Evolutionary conservation across 2,113 vertebrate species (phyloP).

Genomic region (Macquaria australasica): DNA sequence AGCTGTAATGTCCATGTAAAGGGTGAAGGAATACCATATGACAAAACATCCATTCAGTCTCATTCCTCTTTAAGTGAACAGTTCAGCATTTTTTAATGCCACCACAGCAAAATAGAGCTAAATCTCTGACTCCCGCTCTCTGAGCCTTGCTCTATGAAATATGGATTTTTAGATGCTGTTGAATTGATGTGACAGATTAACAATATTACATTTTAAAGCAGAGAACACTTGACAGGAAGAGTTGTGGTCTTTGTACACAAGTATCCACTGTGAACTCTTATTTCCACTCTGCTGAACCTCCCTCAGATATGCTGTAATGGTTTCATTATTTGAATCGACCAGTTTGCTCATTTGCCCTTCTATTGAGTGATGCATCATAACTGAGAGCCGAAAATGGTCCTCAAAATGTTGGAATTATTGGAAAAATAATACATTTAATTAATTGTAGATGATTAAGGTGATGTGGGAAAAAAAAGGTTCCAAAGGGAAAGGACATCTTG

Average conservation of each 20-base stretch:
- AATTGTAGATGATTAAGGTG: neutral
- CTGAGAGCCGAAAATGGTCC: neutral
- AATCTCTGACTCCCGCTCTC: slow-evolving; percentile 37
- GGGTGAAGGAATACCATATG: slow-evolving; percentile 47
- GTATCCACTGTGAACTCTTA: slow-evolving; percentile 36
- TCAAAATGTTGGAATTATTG: neutral
- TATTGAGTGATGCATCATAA: neutral
- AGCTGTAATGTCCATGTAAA: slow-evolving; percentile 42
- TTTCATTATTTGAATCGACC: slow-evolving; percentile 14
- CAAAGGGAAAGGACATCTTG: neutral
- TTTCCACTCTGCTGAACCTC: slow-evolving; percentile 23
- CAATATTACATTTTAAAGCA: slow-evolving; percentile 57
- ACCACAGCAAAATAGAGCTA: slow-evolving; percentile 59
- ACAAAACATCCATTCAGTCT: slow-evolving; percentile 42
- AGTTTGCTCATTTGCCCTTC: slow-evolving; percentile 18
- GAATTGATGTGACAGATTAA: slow-evolving; percentile 69
- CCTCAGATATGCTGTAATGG: neutral
- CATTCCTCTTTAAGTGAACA: slow-evolving; percentile 45
- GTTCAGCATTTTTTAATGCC: slow-evolving; percentile 69
- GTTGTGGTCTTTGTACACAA: slow-evolving; percentile 45
- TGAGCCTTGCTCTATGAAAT: slow-evolving; percentile 51
- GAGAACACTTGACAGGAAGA: slow-evolving; percentile 39
- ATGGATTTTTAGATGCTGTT: slow-evolving; percentile 65
- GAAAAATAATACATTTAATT: neutral
- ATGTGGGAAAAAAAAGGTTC: neutral